Base-by-base conservation (phyloP, 2,888 invertebrate species). In the Drosophila niveifrons region DNA sequence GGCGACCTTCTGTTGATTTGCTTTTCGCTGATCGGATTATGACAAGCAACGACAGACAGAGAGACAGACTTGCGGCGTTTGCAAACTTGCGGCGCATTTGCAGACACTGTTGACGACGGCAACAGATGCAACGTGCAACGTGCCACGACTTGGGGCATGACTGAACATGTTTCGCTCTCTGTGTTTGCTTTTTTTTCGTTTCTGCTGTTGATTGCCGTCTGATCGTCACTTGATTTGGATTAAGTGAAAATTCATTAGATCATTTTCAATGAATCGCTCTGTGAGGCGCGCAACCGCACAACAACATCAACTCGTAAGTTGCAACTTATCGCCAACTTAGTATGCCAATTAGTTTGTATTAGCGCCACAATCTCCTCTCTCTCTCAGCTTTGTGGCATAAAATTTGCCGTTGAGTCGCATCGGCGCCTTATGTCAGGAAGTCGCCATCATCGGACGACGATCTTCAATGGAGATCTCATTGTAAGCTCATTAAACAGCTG, bases 201-300 rank as follows among this genome's bases (percentile, higher is more conserved):
- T n/a, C 68, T 58, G 52, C 51, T 61, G 72, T 59, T 80, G 80
- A 79, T 76, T 80, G 80, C 82, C 69, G 71, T 58, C 71, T 83
- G 89, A 88, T 88, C 88, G 75, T 67, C 80, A 75, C 80, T 89
- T 88, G 87, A 87, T 88, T 88, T 83, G 87, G 85, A 90, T 89
- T 88, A 89, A 85, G 76, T 76, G 82, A 82, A 86, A 86, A 88
- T 82, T 86, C 86, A 88, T 86, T 86, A 86, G 86, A 88, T 86
- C 78, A 86, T 88, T 86, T 61, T 61, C 64, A 62, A 47, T 65
- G 50, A 43, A 23, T 55, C 64, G 68, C 72, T 64, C 69, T 72
- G 74, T 77, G 85, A 87, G 82, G 84, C 85, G 80, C 63, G 86
- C 87, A 63, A 73, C 84, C 88, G 80, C 65, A 46, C 15, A 34